Evolutionary conservation across 2,113 vertebrate genomes (phyloP).

Genomic region (Corvus hawaiiensis): DNA sequence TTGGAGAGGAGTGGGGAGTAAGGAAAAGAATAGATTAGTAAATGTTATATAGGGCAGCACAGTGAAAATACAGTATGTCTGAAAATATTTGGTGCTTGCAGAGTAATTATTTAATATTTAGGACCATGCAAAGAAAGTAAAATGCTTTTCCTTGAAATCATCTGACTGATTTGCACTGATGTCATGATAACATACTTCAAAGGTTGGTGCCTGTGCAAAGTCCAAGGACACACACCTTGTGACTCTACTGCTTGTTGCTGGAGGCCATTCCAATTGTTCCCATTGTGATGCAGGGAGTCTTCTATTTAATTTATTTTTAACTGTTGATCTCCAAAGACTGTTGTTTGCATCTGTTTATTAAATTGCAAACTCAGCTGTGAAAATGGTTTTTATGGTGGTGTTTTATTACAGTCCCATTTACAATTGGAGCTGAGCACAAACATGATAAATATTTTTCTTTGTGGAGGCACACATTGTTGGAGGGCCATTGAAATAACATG

Average conservation of each 20-base stretch:
- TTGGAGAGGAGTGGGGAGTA: neutral
- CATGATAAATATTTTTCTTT: slow-evolving; percentile 75
- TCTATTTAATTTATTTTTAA: slow-evolving; percentile 63
- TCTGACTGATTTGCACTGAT: slow-evolving; percentile 5
- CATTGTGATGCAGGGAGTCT: slow-evolving; percentile 48
- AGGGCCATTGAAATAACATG: slow-evolving; percentile 68
- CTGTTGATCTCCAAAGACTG: slow-evolving; percentile 64
- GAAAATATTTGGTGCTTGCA: neutral
- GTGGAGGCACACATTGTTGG: slow-evolving; percentile 52
- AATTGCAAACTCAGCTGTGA: slow-evolving; percentile 73
- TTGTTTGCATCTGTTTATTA: slow-evolving; percentile 76
- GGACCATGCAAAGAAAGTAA: neutral
- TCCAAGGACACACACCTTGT: slow-evolving; percentile 20
- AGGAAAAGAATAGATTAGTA: neutral
- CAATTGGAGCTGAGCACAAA: slow-evolving; percentile 60
- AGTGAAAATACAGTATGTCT: neutral
- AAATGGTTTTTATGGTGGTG: slow-evolving; percentile 68
- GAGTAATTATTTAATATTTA: neutral
- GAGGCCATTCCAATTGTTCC: slow-evolving; percentile 7
- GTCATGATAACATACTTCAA: neutral
- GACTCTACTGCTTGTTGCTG: neutral
- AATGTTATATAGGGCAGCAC: accelerated
- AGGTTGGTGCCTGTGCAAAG: neutral
- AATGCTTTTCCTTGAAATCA: neutral
- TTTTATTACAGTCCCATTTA: slow-evolving; percentile 65